A percentile compares a stretch with the other conserved stretches of the same genome.
phyloP scores from a whole-genome alignment of 2,888 invertebrate species.

The Opisthograptis luteolata region DNA sequence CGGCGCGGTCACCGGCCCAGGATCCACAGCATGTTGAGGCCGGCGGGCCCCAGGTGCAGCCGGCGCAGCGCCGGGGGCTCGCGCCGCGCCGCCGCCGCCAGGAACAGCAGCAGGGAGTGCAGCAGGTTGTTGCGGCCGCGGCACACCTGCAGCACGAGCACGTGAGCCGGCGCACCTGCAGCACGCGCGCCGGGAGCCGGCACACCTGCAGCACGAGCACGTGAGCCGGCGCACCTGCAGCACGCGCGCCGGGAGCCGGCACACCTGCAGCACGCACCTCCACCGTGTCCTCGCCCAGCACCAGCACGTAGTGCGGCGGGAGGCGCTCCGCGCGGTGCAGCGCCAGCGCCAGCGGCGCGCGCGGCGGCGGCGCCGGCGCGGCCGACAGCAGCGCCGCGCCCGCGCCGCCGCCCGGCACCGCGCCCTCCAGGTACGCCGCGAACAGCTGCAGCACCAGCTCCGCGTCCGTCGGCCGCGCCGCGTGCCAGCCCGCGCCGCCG shows the following conservation, averaged over 20 bases:
- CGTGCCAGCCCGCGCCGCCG: conserved; percentile 93
- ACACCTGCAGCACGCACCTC: conserved; percentile 16
- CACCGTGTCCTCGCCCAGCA: conserved; percentile 76
- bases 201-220: conserved; percentile 5
- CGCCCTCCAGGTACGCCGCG: conserved; percentile 92
- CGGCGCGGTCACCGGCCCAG: conserved; percentile 85
- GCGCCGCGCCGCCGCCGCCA: conserved; percentile 87
- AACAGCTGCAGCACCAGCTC: conserved; percentile 94
- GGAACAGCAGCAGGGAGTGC: conserved; percentile 92
- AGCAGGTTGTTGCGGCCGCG: conserved; percentile 92
- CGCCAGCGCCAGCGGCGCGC: conserved; percentile 80
- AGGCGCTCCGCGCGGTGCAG: conserved; percentile 85
- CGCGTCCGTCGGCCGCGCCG: conserved; percentile 93
- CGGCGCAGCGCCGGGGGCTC: conserved; percentile 83
- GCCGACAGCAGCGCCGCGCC: conserved; percentile 57
- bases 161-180: background rate
- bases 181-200: background rate
- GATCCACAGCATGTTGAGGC: conserved; percentile 92
- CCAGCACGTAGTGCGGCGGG: conserved; percentile 89
- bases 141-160: conserved; percentile 37
- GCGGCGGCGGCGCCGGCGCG: conserved; percentile 80
- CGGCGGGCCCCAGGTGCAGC: conserved; percentile 69
- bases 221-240: background rate
- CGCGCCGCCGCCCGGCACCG: conserved; percentile 73
- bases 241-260: background rate